Base-by-base conservation (phyloP, 2,797 vertebrate genomes). In the Enteromius afrohamiltoni region DNA sequence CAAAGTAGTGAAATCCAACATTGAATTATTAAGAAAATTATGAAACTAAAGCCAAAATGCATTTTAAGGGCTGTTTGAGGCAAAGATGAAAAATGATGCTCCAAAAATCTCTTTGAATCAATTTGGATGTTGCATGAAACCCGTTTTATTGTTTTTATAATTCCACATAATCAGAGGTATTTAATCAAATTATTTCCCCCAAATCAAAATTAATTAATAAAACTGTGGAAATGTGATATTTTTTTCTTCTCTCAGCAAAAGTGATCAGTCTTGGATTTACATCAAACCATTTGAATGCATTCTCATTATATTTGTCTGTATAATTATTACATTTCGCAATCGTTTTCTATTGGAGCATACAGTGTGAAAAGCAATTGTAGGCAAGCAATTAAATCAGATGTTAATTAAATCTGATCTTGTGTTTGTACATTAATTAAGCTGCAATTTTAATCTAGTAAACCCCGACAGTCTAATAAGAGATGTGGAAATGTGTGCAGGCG, bases 331-430 rank as follows among this genome's bases (percentile, higher is more conserved):
- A 81, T 91, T 91, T 88, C 37, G 89, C 87, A 88, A 92, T 92
- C 85, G 80, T 90, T 91, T 92, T 91, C 93, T 85, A 91, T 93
- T 92, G 89, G 91, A 92, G 90, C 91, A 82, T 90, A 80, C 83
- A 86, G 88, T 89, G 91, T 89, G 90, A 90, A 88, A 89, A 91
- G 92, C 91, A 94, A 94, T 94, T 91, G 92, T 92, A 85, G 91
- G 89, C 92, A 92, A 92, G 94, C 93, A 95, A 94, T 94, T 94
- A 94, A 94, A 95, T 94, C 93, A 93, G 94, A 95, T 94, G 93
- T 94, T 95, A 95, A 95, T 95, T 95, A 95, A 95, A 95, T 95
- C 94, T 92, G 94, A 95, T 95, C 94, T 94, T 93, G 94, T 95
- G 94, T 87, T 95, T 95, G 94, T 94, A 91, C 93, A 91, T 93